Conservation (phyloP, 2,113 vertebrate species). For the Nannobrachium achirus region DNA sequence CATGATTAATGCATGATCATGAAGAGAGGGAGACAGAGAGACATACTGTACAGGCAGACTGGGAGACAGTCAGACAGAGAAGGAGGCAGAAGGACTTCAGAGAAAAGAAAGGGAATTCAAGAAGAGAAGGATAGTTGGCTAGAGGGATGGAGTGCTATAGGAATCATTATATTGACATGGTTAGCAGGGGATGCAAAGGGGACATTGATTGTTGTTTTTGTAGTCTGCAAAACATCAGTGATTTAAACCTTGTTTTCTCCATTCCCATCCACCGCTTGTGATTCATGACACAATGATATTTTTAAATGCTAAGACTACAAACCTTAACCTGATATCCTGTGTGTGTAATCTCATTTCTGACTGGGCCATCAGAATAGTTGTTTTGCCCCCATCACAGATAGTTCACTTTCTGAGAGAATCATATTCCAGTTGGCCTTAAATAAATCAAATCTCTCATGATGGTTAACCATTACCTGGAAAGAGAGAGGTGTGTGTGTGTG, state of each 20-base stretch:
- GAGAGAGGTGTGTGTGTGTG: slow-evolving; percentile 3
- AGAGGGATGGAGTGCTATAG: slow-evolving; percentile 12
- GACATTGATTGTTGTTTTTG: slow-evolving; percentile 30
- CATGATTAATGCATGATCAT: slow-evolving; percentile 29
- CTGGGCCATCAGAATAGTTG: background rate
- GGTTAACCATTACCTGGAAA: background rate
- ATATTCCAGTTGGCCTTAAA: background rate
- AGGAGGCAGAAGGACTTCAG: slow-evolving; percentile 19
- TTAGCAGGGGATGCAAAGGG: slow-evolving; percentile 13
- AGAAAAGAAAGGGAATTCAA: slow-evolving; percentile 49
- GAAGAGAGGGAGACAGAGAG: slow-evolving; percentile 15
- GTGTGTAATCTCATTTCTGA: background rate
- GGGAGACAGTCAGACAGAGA: slow-evolving; percentile 19
- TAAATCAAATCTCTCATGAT: slow-evolving; percentile 1
- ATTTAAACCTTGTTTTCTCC: slow-evolving; percentile 15
- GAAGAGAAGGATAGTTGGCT: slow-evolving; percentile 13
- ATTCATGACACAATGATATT: background rate
- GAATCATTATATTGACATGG: background rate
- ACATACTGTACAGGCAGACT: slow-evolving; percentile 13
- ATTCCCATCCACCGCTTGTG: slow-evolving; percentile 7
- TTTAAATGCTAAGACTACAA: background rate
- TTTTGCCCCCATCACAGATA: background rate
- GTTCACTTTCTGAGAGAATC: background rate
- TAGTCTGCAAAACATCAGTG: slow-evolving; percentile 1
- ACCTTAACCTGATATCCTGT: background rate